A percentile compares a stretch with the other conserved stretches of the same genome.
phyloP scores from a whole-genome alignment of 2,113 vertebrate species.

The Silurus meridionalis region DNA sequence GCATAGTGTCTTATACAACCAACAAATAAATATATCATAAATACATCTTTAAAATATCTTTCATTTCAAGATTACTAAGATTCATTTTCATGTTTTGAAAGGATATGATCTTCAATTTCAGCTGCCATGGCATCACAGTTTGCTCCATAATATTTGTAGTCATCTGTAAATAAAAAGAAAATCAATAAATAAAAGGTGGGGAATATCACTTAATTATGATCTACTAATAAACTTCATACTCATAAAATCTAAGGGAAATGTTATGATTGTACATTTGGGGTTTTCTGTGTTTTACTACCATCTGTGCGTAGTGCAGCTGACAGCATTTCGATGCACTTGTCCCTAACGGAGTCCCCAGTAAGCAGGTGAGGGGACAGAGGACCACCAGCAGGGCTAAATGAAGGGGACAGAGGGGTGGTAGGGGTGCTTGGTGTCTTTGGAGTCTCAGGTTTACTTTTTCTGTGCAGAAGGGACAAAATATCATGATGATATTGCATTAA shows the following conservation, averaged over 20 bases:
- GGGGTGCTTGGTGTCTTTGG: constrained; percentile 79
- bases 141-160: constrained; percentile 84
- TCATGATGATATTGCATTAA: constrained; percentile 1
- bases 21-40: neutral
- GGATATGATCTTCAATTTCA: constrained; percentile 98
- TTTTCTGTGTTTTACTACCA: constrained; percentile 69
- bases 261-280: neutral
- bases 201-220: neutral
- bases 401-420: constrained; percentile 78
- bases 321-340: constrained; percentile 96
- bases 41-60: neutral
- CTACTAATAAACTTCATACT: neutral
- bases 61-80: neutral
- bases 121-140: constrained; percentile 93
- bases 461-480: constrained; percentile 59
- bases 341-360: constrained; percentile 86
- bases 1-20: neutral
- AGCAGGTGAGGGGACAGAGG: constrained; percentile 76
- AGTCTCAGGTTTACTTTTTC: constrained; percentile 73
- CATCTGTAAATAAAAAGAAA: constrained; percentile 68
- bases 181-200: neutral
- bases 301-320: constrained; percentile 83
- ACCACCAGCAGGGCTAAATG: constrained; percentile 72
- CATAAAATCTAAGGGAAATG: neutral
- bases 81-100: constrained; percentile 52